A percentile compares a stretch with the other conserved stretches of the same genome.
phyloP scores from a whole-genome alignment of 2,113 vertebrate genomes.

The Ivindomyrus marchei region DNA sequence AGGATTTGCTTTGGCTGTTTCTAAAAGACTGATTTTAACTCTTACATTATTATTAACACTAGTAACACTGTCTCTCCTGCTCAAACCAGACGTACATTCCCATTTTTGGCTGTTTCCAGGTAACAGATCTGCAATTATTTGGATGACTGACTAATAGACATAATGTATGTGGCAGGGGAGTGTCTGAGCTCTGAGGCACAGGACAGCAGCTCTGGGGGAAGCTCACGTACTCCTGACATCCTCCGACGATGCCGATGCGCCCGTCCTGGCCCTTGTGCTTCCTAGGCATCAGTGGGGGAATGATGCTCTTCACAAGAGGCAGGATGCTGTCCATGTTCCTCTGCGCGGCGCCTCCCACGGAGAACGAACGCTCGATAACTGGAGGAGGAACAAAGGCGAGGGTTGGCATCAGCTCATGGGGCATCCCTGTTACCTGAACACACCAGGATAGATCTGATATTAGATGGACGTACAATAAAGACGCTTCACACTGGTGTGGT shows the following conservation, averaged over 20 bases:
- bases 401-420: background rate
- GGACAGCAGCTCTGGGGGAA: background rate
- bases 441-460: background rate
- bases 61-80: background rate
- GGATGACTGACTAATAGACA: background rate
- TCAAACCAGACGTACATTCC: background rate
- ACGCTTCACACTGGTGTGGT: background rate
- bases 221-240: constrained; percentile 85
- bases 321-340: constrained; percentile 76
- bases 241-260: constrained; percentile 84
- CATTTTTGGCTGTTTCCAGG: background rate
- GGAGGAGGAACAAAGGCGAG: constrained; percentile 42
- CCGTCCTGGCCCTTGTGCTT: constrained; percentile 96
- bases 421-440: background rate
- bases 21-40: background rate
- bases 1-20: background rate
- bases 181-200: background rate
- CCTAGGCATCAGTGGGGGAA: constrained; percentile 74
- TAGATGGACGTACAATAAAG: background rate
- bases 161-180: background rate
- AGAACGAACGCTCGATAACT: constrained; percentile 77
- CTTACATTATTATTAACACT: background rate
- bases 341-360: constrained; percentile 54
- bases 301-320: constrained; percentile 72
- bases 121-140: background rate